These are phyloP conservation scores for Psophia crepitans DNA, from an alignment of 2,113 vertebrate species.

Conservation along the genomic window DNA sequence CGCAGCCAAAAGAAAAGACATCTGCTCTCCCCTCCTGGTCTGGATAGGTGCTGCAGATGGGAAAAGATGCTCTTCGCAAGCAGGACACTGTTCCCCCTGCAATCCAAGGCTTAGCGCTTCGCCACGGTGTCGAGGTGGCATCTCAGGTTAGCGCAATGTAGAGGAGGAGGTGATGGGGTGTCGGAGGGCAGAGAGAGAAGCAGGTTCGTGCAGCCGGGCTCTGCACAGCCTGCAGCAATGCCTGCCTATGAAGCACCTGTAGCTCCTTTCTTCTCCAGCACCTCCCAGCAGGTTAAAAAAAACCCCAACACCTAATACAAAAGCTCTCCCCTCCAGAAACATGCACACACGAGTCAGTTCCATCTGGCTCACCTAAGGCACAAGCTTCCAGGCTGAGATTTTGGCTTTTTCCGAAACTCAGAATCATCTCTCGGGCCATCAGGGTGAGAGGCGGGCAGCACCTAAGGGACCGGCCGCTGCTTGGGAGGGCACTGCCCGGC, in stretches of 20 bases:
- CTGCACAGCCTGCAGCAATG: background rate
- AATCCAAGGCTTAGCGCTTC: background rate
- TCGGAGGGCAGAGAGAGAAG: background rate
- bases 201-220: accelerated
- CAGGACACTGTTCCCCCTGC: background rate
- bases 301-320: background rate
- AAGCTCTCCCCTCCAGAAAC: background rate
- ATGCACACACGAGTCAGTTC: accelerated
- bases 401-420: background rate
- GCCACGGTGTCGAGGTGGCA: background rate
- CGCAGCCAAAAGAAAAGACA: background rate
- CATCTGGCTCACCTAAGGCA: background rate
- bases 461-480: accelerated
- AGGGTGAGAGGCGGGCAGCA: background rate
- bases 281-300: background rate
- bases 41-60: background rate
- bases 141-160: background rate
- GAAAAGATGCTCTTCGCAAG: background rate
- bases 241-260: background rate
- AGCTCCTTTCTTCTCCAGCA: background rate
- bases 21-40: background rate
- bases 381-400: background rate
- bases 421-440: background rate
- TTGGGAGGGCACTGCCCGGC: background rate
- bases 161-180: background rate